A percentile compares a stretch with the other conserved stretches of the same genome.
These are phyloP conservation scores for Tachysurus vachellii DNA, from an alignment of 2,113 vertebrate genomes.

Conservation along the genomic window DNA sequence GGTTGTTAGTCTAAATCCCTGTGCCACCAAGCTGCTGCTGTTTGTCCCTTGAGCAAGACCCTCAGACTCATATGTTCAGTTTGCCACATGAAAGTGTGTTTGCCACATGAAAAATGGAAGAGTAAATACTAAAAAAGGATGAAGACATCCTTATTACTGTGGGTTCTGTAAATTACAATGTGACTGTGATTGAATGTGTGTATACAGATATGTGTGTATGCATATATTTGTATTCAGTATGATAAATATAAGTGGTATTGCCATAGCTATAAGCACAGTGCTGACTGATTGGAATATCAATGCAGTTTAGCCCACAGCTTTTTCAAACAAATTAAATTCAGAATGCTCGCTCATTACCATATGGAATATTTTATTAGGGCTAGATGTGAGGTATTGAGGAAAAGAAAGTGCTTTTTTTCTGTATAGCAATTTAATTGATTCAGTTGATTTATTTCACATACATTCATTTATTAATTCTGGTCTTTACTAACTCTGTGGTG, in stretches of 20 bases:
- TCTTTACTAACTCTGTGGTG: background rate
- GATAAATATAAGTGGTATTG: background rate
- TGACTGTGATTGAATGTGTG: background rate
- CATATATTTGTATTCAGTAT: background rate
- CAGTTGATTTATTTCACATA: background rate
- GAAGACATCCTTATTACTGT: background rate
- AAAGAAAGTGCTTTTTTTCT: background rate
- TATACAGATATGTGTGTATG: background rate
- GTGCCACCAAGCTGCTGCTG: background rate
- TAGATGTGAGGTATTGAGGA: background rate
- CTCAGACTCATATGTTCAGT: too few relatives aligned
- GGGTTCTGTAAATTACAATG: background rate
- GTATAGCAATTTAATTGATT: background rate
- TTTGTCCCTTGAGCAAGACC: background rate
- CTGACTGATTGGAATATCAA: slow-evolving; percentile 8
- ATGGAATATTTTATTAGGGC: background rate
- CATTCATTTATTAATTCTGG: background rate
- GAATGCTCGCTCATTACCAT: background rate
- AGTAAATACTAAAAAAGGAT: background rate
- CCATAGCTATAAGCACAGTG: background rate
- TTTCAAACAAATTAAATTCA: background rate
- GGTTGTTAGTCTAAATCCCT: background rate
- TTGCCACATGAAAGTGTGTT: background rate
- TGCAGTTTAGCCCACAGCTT: background rate
- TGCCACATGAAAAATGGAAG: background rate